phyloP scores from a whole-genome alignment of 2,888 invertebrate species.

The Harpalus rubripes region DNA sequence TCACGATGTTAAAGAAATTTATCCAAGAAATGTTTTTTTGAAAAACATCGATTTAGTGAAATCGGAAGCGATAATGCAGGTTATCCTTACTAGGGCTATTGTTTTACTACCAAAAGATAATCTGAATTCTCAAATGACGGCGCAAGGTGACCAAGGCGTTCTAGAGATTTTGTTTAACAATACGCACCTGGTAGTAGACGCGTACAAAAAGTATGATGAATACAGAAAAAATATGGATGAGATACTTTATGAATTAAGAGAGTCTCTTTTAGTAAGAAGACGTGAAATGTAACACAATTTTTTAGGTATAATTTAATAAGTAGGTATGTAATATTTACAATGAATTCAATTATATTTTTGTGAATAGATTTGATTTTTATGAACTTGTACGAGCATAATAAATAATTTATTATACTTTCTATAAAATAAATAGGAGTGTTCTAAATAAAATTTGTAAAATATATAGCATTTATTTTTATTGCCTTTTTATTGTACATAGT shows the following conservation, averaged over 20 bases:
- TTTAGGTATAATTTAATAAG: no score
- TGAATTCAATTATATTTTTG: no score
- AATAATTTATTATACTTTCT: no score
- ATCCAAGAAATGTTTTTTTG: not conserved
- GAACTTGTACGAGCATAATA: no score
- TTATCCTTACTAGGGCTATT: not conserved
- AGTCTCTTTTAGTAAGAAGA: not conserved
- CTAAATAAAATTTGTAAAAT: no score
- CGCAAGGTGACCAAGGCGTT: not conserved
- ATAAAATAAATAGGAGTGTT: no score
- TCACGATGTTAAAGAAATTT: conserved; percentile 17
- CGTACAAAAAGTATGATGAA: not conserved
- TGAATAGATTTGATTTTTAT: no score
- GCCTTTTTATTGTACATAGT: no score
- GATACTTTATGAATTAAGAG: conserved; percentile 1
- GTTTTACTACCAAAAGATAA: conserved; percentile 16
- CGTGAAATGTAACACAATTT: not conserved
- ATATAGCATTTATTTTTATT: no score
- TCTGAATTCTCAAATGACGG: not conserved
- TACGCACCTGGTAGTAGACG: not conserved
- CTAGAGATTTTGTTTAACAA: conserved; percentile 5
- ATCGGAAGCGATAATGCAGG: not conserved
- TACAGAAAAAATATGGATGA: not conserved
- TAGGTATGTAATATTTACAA: no score
- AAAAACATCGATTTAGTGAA: conserved; percentile 25